phyloP scores from a whole-genome alignment of 2,797 vertebrate species.

The Hemibagrus guttatus region DNA sequence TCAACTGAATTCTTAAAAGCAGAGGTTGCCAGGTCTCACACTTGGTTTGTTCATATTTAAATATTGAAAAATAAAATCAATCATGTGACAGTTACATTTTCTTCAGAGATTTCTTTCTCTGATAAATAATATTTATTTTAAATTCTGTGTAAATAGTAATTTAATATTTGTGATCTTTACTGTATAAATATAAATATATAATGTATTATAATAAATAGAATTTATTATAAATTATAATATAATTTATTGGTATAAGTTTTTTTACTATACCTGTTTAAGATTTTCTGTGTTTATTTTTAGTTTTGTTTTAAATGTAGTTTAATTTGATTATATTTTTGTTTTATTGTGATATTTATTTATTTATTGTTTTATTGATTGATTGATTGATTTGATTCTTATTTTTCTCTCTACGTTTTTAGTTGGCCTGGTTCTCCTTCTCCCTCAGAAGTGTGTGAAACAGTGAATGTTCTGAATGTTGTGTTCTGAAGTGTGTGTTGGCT shows the following conservation, averaged over 20 bases:
- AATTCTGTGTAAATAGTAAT: background rate
- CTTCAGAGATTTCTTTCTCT: no score
- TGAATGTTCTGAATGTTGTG: slow-evolving; percentile 9
- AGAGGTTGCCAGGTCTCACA: no score
- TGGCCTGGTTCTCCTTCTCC: background rate
- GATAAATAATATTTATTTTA: background rate
- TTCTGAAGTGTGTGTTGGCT: slow-evolving; percentile 34
- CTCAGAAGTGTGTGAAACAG: background rate
- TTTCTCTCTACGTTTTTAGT: background rate
- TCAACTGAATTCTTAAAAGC: background rate
- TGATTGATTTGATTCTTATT: no score
- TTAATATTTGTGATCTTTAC: background rate
- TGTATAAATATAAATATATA: background rate
- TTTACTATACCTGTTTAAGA: background rate
- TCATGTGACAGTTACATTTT: no score
- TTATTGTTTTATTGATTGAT: background rate
- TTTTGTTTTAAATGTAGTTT: background rate
- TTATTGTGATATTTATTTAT: background rate
- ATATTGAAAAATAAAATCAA: no score
- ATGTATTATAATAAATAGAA: no score
- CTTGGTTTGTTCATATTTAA: no score
- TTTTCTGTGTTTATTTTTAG: background rate
- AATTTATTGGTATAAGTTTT: no score
- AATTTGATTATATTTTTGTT: background rate
- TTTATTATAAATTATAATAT: no score